Base-by-base conservation (phyloP, 2,888 invertebrate species). In the Caenorhabditis sinica region DNA sequence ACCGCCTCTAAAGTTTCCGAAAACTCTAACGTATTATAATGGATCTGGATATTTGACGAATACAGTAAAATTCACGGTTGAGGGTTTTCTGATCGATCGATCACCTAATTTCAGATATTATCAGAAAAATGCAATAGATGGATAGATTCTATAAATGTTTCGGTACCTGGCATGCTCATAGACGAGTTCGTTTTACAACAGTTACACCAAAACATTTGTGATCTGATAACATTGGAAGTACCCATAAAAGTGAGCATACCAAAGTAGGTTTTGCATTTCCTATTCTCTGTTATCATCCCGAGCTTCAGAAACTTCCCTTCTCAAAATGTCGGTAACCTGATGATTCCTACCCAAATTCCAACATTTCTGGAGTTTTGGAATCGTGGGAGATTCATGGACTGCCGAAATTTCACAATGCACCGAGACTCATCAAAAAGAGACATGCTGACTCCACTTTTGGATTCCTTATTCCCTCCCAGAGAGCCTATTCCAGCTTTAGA, bases 341-440 rank as follows among this genome's bases (percentile, higher is more conserved):
- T 23, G 25, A 23, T 75, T 40, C 84, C 80, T 1, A 49, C n/a
- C 13, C 49, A 65, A n/a, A 80, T 81, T 17, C 40, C 75, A 1
- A 23, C 60, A 51, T 84, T 81, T 51, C 15, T 66, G 15, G 79
- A 68, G 20, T 83, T 69, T 30, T 75, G 61, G 69, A 56, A 60
- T 20, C 30, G 84, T 20, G 80, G 80, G 4, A 49, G 43, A 40
- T 73, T 73, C 36, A 25, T 73, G 9, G 33, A 43, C n/a, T 73
- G 72, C 15, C 20, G 49, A 11, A 61, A 73, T 17, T 60, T 73
- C 11, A 49, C 45, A 4, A 49, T 73, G 61, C 30, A 28, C 23
- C 45, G 72, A 8, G 61, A 73, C 17, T 28, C 72, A 13, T 1
- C 61, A 9, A 73, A 60, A 23, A 63, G 15, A 4, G 25, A 25